phyloP scores from a whole-genome alignment of 1,140 invertebrate species.

The Drosophila yakuba region DNA sequence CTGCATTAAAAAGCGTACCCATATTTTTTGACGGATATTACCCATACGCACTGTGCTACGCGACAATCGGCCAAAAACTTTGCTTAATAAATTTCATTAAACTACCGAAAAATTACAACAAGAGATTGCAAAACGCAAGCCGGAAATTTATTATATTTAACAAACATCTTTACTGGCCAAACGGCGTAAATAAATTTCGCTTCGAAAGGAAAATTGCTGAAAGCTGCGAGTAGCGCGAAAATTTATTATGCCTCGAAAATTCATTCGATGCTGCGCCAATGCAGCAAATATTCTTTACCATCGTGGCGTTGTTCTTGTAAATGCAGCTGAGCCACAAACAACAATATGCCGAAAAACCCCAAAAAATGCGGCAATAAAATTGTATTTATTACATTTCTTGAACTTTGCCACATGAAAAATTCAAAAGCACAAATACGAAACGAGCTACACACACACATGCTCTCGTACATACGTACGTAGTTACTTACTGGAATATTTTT shows the following conservation, averaged over 20 bases:
- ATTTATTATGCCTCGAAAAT: conserved; percentile 68
- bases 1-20: too few species aligned
- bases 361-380: conserved; percentile 68
- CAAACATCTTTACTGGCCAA: conserved; percentile 63
- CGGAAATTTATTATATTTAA: conserved; percentile 71
- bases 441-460: not conserved
- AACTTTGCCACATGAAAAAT: conserved; percentile 63
- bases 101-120: conserved; percentile 47
- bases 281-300: conserved; percentile 38
- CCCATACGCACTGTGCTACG: conserved; percentile 29
- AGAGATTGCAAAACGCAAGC: conserved; percentile 19
- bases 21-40: conserved; percentile 1
- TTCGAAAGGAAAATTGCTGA: conserved; percentile 48
- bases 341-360: conserved; percentile 31
- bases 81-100: conserved; percentile 52
- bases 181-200: conserved; percentile 65
- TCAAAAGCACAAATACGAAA: conserved; percentile 37
- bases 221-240: conserved; percentile 47
- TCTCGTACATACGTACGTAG: not conserved
- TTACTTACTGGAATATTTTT: conserved; percentile 43
- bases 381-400: conserved; percentile 74
- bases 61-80: conserved; percentile 16
- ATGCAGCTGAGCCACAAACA: conserved; percentile 53
- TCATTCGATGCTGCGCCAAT: conserved; percentile 65
- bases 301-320: conserved; percentile 38